Base-by-base conservation (phyloP, 2,797 vertebrate species). In the Adelosebastes latens region DNA sequence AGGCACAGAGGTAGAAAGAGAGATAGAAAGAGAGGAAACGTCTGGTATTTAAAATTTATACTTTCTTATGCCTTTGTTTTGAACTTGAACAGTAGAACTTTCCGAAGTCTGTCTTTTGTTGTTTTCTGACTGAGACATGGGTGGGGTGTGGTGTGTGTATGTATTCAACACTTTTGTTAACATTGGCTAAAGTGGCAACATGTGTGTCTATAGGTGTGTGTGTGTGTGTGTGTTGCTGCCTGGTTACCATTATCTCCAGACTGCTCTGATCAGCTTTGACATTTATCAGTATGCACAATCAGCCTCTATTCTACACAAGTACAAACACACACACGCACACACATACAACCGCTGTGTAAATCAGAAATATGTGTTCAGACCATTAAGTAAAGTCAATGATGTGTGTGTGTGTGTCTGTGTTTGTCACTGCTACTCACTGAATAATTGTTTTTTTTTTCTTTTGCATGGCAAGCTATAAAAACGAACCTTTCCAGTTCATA, bases 1-100 rank as follows among this genome's bases (percentile, higher is more conserved):
- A 97, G 97, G 94, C 97, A 96, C 96, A 91, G 96, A 91, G 94
- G 91, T 93, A 97, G 91, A 96, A 97, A 94, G 92, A 93, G 77
- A 93, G 92, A 90, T 87, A 90, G 93, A 95, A 93, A 93, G 97
- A 92, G 90, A 93, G 92, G 96, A 98, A 97, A 98, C 94, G 96
- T 95, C 95, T 96, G 95, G 94, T 98, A 97, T 99, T 99, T 99
- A 99, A 99, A 99, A 99, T 99, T 98, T 99, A 99, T 99, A 97
- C 97, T 97, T 97, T 91, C 95, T 97, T 96, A 96, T 97, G 98
- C 96, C 98, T 99, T 99, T 99, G 98, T 98, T 98, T 97, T 99
- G 98, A 99, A 99, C 98, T 98, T 99, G 98, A 99, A 97, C 96
- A 97, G 94, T 91, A 95, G 95, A 98, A 97, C 94, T 98, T 96